A percentile compares a stretch with the other conserved stretches of the same genome.
Conservation (phyloP, 2,888 invertebrate species). For the Latrodectus elegans region DNA sequence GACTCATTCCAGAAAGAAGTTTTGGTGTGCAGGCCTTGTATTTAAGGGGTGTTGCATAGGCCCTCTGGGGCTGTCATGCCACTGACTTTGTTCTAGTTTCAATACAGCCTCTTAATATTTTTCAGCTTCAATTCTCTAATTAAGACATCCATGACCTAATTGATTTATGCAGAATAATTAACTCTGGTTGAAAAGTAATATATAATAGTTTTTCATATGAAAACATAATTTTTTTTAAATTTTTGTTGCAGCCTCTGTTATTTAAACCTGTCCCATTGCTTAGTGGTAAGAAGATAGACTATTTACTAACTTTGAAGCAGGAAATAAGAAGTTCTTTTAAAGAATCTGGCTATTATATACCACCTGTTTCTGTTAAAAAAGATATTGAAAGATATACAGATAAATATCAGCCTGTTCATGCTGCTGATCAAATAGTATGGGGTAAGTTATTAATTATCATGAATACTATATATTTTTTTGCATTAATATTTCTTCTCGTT, state of each 20-base stretch:
- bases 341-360: slow-evolving; percentile 74
- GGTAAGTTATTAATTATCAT: slow-evolving; percentile 13
- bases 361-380: slow-evolving; percentile 72
- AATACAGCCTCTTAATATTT: no score
- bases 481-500: neutral
- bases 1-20: no score
- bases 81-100: no score
- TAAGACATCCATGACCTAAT: no score
- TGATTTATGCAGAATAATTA: no score
- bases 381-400: slow-evolving; percentile 77
- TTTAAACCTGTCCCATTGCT: slow-evolving; percentile 76
- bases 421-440: slow-evolving; percentile 69
- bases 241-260: slow-evolving; percentile 73
- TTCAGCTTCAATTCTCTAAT: no score
- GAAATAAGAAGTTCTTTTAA: slow-evolving; percentile 74
- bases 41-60: no score
- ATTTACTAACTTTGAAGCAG: slow-evolving; percentile 75
- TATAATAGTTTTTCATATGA: no score
- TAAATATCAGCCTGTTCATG: slow-evolving; percentile 74
- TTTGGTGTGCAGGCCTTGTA: no score
- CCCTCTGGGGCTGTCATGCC: no score
- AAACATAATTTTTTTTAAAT: no score
- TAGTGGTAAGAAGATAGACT: slow-evolving; percentile 73
- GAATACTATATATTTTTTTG: neutral
- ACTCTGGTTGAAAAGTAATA: no score